A percentile compares a stretch with the other conserved stretches of the same genome.
Conservation (phyloP, 2,113 vertebrate genomes). For the Poicephalus gulielmi region DNA sequence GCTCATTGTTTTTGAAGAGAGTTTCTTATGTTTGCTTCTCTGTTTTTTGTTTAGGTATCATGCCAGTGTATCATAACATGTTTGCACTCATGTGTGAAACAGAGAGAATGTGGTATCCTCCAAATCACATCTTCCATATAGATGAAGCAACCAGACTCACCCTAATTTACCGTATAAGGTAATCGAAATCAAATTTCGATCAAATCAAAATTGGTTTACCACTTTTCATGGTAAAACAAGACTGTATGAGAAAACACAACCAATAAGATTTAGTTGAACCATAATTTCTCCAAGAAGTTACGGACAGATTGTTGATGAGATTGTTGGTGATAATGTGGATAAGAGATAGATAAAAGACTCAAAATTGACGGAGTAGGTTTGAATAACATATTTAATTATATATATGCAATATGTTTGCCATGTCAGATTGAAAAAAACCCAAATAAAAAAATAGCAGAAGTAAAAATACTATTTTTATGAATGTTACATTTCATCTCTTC, state of each 20-base stretch:
- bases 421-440: background rate
- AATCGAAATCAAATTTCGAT: background rate
- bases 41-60: slow-evolving; percentile 80
- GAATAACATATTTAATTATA: background rate
- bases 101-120: slow-evolving; percentile 89
- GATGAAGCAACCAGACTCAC: slow-evolving; percentile 77
- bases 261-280: background rate
- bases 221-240: background rate
- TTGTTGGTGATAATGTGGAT: background rate
- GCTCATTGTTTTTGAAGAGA: background rate
- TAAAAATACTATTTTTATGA: background rate
- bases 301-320: background rate
- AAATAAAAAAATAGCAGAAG: background rate
- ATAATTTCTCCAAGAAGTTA: background rate
- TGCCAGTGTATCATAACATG: slow-evolving; percentile 87
- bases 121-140: slow-evolving; percentile 90
- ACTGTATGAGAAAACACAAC: background rate
- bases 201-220: background rate
- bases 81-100: slow-evolving; percentile 90
- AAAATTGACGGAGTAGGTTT: background rate
- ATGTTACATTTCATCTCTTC: background rate
- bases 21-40: background rate
- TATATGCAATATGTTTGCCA: background rate
- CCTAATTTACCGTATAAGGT: slow-evolving; percentile 87
- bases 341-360: background rate